Evolutionary conservation across 1,140 invertebrate species (phyloP), one percentile per base, ranked within the genome.

Genomic region (Drosophila arizonae): DNA sequence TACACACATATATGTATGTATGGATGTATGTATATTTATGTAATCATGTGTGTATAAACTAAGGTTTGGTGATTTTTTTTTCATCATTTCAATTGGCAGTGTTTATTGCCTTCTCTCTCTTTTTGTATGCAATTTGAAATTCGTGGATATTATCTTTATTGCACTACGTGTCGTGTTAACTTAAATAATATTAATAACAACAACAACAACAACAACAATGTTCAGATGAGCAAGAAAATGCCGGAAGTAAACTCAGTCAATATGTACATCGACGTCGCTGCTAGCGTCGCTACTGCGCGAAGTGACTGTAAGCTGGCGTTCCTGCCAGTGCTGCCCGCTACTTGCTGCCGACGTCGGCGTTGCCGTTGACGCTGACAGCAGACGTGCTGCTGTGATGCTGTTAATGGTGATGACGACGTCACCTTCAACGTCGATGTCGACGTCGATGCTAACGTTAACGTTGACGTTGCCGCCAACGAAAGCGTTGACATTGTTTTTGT

Each of bases 401-500:
- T 4, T 39, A 24, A 36, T 15, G 54, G n/a, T 50, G 60, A 13
- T 45, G 28, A 56, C 48, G 71, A 15, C 41, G 71, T 28, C 57
- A 60, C 17, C 52, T 61, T 70, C 67, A 46, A 61, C 64, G 56
- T 36, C 67, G 54, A 61, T 54, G 56, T 36, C 39, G 56, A 24
- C 56, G 57, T 10, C 41, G 51, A 28, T 33, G 62, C 52, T 63
- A 26, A 45, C 58, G 50, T 13, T 50, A 51, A 28, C 45, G 62
- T 58, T 63, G 36, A 45, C 58, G 50, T 45, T 21, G 56, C 46
- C 50, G 55, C 50, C 41, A 73, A 73, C 57, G 70, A 69, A 73
- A 69, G 71, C 71, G 66, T 73, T 73, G 65, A 69, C 71, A 69
- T 73, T 73, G 57, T 62, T 73, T 69, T 69, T 73, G 71, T 73